A percentile compares a stretch with the other conserved stretches of the same genome.
phyloP scores from a whole-genome alignment of 2,888 invertebrate species.

The Phasia obesa region DNA sequence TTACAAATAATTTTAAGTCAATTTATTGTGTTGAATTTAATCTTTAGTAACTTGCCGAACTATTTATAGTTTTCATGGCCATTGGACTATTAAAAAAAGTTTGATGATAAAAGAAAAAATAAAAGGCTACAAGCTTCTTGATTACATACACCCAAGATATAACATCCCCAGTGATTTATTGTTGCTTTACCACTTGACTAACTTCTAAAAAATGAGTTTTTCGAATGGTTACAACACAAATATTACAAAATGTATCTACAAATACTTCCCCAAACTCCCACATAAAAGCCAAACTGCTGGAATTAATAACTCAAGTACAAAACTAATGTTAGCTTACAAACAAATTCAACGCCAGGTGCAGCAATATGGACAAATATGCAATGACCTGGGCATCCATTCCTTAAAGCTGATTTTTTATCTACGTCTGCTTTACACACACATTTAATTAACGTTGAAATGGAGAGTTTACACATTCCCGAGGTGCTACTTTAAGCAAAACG shows the following conservation, averaged over 20 bases:
- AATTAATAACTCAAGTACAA: conserved; percentile 1
- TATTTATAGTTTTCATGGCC: no score
- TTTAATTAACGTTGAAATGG: conserved; percentile 29
- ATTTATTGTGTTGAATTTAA: no score
- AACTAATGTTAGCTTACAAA: background rate
- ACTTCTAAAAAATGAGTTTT: conserved; percentile 79
- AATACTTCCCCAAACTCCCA: conserved; percentile 71
- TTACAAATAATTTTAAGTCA: no score
- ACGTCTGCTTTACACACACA: background rate
- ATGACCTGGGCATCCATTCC: conserved; percentile 1
- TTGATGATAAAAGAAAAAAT: background rate
- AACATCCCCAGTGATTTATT: conserved; percentile 49
- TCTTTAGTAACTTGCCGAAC: no score
- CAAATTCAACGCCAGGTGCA: conserved; percentile 9
- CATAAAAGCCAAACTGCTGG: no score
- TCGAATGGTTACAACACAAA: conserved; percentile 74
- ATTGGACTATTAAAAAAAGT: background rate
- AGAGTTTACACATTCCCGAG: conserved; percentile 76
- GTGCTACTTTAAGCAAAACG: conserved; percentile 81
- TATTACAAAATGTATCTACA: conserved; percentile 48
- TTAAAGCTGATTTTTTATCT: background rate
- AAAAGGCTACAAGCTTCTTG: background rate
- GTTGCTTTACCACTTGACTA: conserved; percentile 66
- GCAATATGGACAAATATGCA: conserved; percentile 46
- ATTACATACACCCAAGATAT: conserved; percentile 35